phyloP scores from a whole-genome alignment of 2,888 invertebrate genomes.

The Ischnura elegans region DNA sequence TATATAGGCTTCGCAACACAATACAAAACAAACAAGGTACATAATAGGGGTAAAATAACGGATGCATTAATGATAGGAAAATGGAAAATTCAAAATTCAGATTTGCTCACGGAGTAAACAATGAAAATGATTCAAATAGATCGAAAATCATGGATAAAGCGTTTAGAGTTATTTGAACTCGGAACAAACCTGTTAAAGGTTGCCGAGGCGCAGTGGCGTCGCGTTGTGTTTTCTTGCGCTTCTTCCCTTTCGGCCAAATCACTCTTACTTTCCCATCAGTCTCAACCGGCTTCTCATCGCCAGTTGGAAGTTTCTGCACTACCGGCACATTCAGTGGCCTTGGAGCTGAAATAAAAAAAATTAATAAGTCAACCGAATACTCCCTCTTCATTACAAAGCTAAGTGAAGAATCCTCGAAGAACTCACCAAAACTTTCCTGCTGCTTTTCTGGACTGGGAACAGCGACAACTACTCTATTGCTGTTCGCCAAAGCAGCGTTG shows the following conservation, averaged over 20 bases:
- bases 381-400: neutral
- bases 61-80: too few relatives aligned
- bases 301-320: conserved; percentile 54
- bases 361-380: neutral
- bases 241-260: conserved; percentile 80
- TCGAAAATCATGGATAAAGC: too few relatives aligned
- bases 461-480: conserved; percentile 43
- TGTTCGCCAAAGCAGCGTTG: conserved; percentile 48
- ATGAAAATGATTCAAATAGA: too few relatives aligned
- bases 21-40: too few relatives aligned
- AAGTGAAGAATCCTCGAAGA: neutral
- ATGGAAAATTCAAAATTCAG: too few relatives aligned
- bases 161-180: too few relatives aligned
- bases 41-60: neutral
- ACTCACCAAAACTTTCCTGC: conserved; percentile 59
- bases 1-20: too few relatives aligned
- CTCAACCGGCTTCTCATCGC: conserved; percentile 33
- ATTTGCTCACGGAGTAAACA: too few relatives aligned
- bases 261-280: conserved; percentile 46
- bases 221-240: conserved; percentile 84
- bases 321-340: conserved; percentile 41
- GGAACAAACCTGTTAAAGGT: conserved; percentile 85
- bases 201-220: conserved; percentile 87
- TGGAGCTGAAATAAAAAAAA: conserved; percentile 1
- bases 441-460: conserved; percentile 60